Base-by-base conservation (phyloP, 2,797 vertebrate genomes). In the Microhierax caerulescens region DNA sequence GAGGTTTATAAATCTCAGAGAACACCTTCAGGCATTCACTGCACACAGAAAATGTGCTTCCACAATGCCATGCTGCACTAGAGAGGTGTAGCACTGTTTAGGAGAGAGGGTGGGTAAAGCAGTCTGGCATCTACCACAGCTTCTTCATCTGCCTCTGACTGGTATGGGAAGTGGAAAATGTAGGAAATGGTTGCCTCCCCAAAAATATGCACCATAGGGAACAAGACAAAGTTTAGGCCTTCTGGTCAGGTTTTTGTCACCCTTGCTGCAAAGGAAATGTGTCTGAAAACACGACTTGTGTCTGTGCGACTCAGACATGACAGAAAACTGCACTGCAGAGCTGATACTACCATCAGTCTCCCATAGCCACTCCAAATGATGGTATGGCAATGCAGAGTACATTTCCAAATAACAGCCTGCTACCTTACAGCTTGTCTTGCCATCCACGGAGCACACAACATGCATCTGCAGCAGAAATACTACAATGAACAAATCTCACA, bases 21-120 rank as follows among this genome's bases (percentile, higher is more conserved):
- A 53, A 2, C 27, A 59, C 10, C 60, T 59, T 70, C 36, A 65
- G 72, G n/a, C 41, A 50, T 27, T 47, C 32, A 27, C 50, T 47
- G 48, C 65, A 56, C 51, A 78, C 18, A 82, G 51, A 59, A 61
- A 65, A 75, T 4, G 27, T 32, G 30, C 24, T 75, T 75, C 41
- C 56, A 34, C 67, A 75, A 37, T 4, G 21, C 17, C 51, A 47
- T 45, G 22, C n/a, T 56, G 45, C 67, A 60, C 39, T 36, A 41
- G 25, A 25, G 0, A 54, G 28, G 8, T 45, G 4, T 4, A 32
- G 30, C 4, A 57, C 10, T 3, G 1, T 36, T 39, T 10, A 37
- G 48, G 27, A 39, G 21, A 54, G 7, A 60, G 50, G 19, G 18
- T 16, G 12, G 39, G 7, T 23, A 78, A 69, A 88, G 50, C 45